These are phyloP conservation scores for Drosophila mimetica DNA, from an alignment of 2,888 invertebrate species.

Conservation along the genomic window DNA sequence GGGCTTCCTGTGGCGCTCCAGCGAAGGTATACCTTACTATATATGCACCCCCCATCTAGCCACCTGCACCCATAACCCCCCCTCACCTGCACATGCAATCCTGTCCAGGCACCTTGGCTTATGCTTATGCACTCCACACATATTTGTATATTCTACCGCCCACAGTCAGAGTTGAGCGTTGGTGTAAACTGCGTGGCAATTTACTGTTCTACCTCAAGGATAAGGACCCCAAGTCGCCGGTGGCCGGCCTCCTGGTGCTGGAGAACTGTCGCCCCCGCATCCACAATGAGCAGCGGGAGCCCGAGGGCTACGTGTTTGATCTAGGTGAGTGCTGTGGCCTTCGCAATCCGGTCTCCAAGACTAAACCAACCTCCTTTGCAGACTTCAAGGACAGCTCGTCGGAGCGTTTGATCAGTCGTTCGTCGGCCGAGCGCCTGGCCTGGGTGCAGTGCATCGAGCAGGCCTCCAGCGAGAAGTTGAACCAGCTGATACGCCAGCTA, in stretches of 20 bases:
- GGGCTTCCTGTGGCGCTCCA: slow-evolving; percentile 94
- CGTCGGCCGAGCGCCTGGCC: slow-evolving; percentile 91
- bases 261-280: slow-evolving; percentile 93
- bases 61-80: slow-evolving; percentile 6
- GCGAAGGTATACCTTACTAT: slow-evolving; percentile 89
- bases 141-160: slow-evolving; percentile 4
- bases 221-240: slow-evolving; percentile 94
- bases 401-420: slow-evolving; percentile 92
- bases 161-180: slow-evolving; percentile 91
- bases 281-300: slow-evolving; percentile 86
- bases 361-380: slow-evolving; percentile 72
- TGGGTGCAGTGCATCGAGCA: slow-evolving; percentile 94
- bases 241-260: slow-evolving; percentile 93
- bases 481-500: slow-evolving; percentile 88
- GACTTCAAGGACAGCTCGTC: slow-evolving; percentile 93
- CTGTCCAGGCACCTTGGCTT: slow-evolving; percentile 9
- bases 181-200: slow-evolving; percentile 96
- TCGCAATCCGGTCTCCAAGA: too few relatives aligned
- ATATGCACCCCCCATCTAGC: neutral
- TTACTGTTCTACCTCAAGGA: slow-evolving; percentile 96
- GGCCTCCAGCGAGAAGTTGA: slow-evolving; percentile 93
- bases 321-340: slow-evolving; percentile 86
- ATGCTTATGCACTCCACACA: slow-evolving; percentile 12
- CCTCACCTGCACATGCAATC: neutral
- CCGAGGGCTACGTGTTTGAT: slow-evolving; percentile 92